Evolutionary conservation across 2,113 vertebrate genomes (phyloP).

Genomic region (Ammospiza caudacuta): DNA sequence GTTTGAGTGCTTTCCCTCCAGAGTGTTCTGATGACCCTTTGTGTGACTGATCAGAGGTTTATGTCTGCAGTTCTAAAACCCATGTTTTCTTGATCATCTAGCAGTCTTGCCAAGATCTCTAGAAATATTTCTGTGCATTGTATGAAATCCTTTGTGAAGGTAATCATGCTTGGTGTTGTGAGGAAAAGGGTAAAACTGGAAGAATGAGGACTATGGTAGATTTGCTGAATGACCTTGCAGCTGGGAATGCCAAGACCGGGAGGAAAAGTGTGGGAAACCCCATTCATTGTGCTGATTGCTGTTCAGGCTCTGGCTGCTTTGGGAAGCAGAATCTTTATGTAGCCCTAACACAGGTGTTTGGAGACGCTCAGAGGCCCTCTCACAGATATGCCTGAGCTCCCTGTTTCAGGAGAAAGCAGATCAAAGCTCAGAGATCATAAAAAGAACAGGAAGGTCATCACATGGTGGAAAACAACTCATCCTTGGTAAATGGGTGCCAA

Average conservation of each 20-base stretch:
- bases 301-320: not conserved
- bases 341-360: accelerated
- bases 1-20: not conserved
- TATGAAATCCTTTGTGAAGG: not conserved
- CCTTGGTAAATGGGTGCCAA: not conserved
- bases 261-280: not conserved
- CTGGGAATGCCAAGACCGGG: not conserved
- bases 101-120: not conserved
- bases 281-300: not conserved
- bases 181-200: not conserved
- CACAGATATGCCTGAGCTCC: not conserved
- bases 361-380: not conserved
- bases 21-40: not conserved
- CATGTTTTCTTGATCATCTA: not conserved
- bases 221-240: not conserved
- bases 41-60: not conserved
- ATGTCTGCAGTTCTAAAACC: not conserved
- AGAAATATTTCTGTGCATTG: not conserved
- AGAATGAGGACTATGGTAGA: not conserved
- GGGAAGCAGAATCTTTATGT: not conserved
- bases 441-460: not conserved
- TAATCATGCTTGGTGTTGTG: not conserved
- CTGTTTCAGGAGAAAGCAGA: not conserved
- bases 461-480: accelerated
- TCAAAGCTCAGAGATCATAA: not conserved